Percentiles rank a stretch among this genome's conserved stretches.
Conservation (phyloP, 1,140 invertebrate species). For the Drosophila ironensis region DNA sequence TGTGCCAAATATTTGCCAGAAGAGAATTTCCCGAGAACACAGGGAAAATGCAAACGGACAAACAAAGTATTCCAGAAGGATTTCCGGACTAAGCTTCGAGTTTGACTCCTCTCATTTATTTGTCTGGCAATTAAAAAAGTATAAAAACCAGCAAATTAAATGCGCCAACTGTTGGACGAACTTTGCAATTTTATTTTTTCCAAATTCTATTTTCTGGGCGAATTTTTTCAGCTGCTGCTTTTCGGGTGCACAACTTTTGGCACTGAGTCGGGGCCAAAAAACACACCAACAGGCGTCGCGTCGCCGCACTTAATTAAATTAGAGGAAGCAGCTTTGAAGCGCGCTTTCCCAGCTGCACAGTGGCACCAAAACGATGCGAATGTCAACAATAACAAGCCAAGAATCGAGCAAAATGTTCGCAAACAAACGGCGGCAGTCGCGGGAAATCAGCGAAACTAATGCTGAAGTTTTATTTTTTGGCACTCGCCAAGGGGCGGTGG, state of each 20-base stretch:
- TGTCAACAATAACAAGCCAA: conserved; percentile 46
- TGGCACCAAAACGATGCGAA: conserved; percentile 45
- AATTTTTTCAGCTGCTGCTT: conserved; percentile 25
- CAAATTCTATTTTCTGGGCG: conserved; percentile 23
- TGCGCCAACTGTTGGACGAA: conserved; percentile 62
- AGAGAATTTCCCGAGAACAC: conserved; percentile 59
- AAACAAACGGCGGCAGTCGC: conserved; percentile 40
- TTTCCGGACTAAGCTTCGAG: conserved; percentile 30
- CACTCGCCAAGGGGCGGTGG: neutral
- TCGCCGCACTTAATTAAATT: conserved; percentile 78
- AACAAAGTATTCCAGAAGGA: neutral
- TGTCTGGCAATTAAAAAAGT: conserved; percentile 78
- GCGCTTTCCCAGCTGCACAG: conserved; percentile 19
- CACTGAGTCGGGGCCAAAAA: conserved; percentile 13
- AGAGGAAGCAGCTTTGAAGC: conserved; percentile 40
- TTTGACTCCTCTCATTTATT: conserved; percentile 46
- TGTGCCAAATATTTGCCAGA: conserved; percentile 51
- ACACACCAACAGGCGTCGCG: conserved; percentile 65
- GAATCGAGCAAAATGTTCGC: conserved; percentile 23
- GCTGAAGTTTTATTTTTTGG: conserved; percentile 44
- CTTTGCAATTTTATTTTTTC: conserved; percentile 21
- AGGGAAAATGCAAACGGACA: too few species aligned
- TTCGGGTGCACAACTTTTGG: conserved; percentile 30
- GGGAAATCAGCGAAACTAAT: conserved; percentile 73
- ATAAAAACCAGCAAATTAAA: conserved; percentile 79